Evolutionary conservation across 2,797 vertebrate genomes (phyloP).

Genomic region (Macropus fuliginosus): DNA sequence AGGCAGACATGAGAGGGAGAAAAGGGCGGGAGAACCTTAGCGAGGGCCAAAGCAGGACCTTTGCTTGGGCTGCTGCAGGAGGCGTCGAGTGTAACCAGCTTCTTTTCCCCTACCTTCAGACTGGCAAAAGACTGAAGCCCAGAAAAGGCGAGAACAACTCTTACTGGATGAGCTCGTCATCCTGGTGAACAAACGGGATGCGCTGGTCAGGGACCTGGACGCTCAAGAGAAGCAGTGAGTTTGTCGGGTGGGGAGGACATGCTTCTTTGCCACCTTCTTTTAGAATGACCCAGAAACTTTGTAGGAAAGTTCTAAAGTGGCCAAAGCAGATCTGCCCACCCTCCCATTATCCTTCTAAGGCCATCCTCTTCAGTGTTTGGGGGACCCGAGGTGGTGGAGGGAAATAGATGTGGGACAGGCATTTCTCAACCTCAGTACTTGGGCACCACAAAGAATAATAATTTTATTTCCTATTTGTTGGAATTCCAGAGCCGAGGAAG

Average conservation of each 20-base stretch:
- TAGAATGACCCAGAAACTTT: conserved; percentile 56
- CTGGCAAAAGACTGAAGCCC: conserved; percentile 98
- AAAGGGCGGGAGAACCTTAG: neutral
- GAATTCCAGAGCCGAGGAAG: conserved; percentile 94
- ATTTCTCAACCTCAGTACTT: neutral
- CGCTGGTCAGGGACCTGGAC: conserved; percentile 96
- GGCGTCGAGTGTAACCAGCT: conserved; percentile 30
- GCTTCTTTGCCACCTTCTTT: neutral
- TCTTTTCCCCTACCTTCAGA: conserved; percentile 85
- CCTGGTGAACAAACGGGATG: conserved; percentile 97
- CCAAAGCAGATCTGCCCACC: neutral
- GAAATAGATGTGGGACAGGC: neutral
- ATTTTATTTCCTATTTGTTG: conserved; percentile 78
- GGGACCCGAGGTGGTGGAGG: neutral
- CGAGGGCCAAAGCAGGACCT: neutral
- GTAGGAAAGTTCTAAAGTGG: conserved; percentile 48
- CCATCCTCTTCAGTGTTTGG: neutral
- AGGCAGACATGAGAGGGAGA: conserved; percentile 41
- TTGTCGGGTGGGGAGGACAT: conserved; percentile 61
- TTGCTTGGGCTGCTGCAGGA: neutral
- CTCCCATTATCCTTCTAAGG: neutral
- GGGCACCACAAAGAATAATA: conserved; percentile 51
- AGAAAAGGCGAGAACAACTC: conserved; percentile 97
- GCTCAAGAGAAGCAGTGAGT: conserved; percentile 98
- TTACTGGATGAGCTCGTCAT: conserved; percentile 97